Base-by-base conservation (phyloP, 2,888 invertebrate species). In the Arctia plantaginis region DNA sequence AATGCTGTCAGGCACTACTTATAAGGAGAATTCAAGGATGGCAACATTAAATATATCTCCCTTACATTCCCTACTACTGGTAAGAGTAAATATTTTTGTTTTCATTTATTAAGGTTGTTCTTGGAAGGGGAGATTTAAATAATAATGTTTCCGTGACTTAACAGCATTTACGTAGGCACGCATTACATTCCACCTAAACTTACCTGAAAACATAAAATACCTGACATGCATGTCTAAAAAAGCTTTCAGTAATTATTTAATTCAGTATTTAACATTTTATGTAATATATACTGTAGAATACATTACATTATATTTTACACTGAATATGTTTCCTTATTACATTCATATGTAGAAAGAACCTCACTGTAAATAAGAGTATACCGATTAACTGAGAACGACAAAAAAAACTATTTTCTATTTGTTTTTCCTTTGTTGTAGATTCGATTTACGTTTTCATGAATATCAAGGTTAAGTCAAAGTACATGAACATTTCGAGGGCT, bases 111-210 rank as follows among this genome's bases (percentile, higher is more conserved):
- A 18, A 62, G 30, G 6, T 30, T 30, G 30, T 62, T 30, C 6
- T 6, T 27, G 13, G 13, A 55, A n/a, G 51, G 51, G n/a, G 27
- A 3, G 23, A 27, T 59, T 59, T n/a, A 70, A 70, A 64, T 41
- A 30, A 35, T 35, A 51, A 15, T n/a, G 66, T 67, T 67, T 47
- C 18, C 72, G 72, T 72, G 72, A 67, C 67, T 67, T 33, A 59
- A 62, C 44, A 59, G 12, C 44, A 72, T 72, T 72, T 44, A 72
- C 44, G 10, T 15, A 64, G 23, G 51, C 59, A 72, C 41, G 59
- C 66, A 51, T 66, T 65, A 15, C 66, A 41, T 3, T 66, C 10
- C 44, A 27, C 23, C 23, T 27, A 10, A 41, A 66, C 27, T 27
- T 66, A 27, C 18, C 41, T 66, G 15, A 41, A 41, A 3, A 41